Evolutionary conservation across 1,140 invertebrate genomes (phyloP), one percentile per base, ranked within the genome.

Genomic region (Episyrphus balteatus): DNA sequence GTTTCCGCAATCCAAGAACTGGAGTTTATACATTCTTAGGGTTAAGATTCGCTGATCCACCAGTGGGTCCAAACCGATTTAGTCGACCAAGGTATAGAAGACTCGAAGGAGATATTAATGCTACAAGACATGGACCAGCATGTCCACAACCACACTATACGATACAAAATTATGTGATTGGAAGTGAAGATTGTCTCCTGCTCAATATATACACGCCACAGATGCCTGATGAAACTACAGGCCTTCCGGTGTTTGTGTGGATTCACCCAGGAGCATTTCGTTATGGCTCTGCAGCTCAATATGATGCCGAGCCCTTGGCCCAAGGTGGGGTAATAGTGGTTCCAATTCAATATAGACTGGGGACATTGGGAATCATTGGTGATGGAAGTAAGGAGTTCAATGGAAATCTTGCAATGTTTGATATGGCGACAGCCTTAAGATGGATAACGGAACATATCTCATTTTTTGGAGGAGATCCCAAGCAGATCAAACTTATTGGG

Each of bases 261-360:
- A 79, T 80, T 49, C 78, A 80, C 51, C 77, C 77, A 3, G 79
- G 79, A 14, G 75, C 75, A 44, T 80, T 78, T 56, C 62, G 75
- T 44, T 73, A 72, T 56, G 84, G 82, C 5, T 80, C 81, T 0
- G 77, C 81, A 0, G 74, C 73, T 5, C 76, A 82, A 47, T 83
- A 82, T 56, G 77, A 75, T 51, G 75, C 77, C 39, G 64, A 65
- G 47, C 71, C 80, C 44, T 63, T 84, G 12, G 71, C 82, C 2
- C 73, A 76, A 10, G 74, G 83, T 55, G 73, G 77, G 14, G 65
- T 85, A 17, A 76, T 91, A 13, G 74, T 91, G 2, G 84, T 90
- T 1, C 81, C 85, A 0, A 78, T 89, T 18, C 87, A 91, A 52
- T 91, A 91, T 53, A 74, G 88, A 49, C 69, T 90, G 12, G 88